Evolutionary conservation across 2,888 invertebrate genomes (phyloP).

Genomic region (Fabriciana adippe): DNA sequence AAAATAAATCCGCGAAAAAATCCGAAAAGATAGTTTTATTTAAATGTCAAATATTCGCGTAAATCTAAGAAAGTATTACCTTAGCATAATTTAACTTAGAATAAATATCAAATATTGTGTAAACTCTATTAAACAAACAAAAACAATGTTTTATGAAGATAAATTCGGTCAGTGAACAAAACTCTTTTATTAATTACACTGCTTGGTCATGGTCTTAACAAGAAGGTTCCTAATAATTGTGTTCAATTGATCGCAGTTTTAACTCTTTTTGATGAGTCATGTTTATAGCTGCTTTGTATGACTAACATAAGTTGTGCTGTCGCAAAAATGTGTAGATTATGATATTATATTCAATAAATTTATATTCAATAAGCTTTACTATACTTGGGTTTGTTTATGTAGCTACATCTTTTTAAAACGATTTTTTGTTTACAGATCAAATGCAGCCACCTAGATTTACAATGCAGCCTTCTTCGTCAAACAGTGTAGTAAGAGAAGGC

Average conservation of each 20-base stretch:
- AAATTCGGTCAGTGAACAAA: too few species aligned
- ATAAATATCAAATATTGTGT: too few species aligned
- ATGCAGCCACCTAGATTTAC: conserved; percentile 94
- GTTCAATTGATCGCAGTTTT: conserved; percentile 8
- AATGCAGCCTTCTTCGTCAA: conserved; percentile 92
- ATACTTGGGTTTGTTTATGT: too few species aligned
- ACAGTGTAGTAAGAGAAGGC: conserved; percentile 93
- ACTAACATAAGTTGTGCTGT: neutral
- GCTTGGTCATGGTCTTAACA: neutral
- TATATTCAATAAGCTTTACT: neutral
- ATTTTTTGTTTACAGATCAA: conserved; percentile 67
- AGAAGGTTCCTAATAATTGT: conserved; percentile 2
- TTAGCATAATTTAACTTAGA: too few species aligned
- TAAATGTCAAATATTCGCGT: too few species aligned
- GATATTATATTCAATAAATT: neutral
- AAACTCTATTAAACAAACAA: too few species aligned
- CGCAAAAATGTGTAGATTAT: neutral
- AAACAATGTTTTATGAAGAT: too few species aligned
- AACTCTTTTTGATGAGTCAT: neutral
- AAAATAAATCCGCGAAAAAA: too few species aligned
- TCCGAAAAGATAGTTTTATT: too few species aligned
- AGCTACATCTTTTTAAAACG: too few species aligned
- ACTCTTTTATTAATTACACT: neutral
- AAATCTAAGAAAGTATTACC: too few species aligned
- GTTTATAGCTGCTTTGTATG: neutral